Base-by-base conservation (phyloP, 2,113 vertebrate genomes). In the Salvelinus namaycush region DNA sequence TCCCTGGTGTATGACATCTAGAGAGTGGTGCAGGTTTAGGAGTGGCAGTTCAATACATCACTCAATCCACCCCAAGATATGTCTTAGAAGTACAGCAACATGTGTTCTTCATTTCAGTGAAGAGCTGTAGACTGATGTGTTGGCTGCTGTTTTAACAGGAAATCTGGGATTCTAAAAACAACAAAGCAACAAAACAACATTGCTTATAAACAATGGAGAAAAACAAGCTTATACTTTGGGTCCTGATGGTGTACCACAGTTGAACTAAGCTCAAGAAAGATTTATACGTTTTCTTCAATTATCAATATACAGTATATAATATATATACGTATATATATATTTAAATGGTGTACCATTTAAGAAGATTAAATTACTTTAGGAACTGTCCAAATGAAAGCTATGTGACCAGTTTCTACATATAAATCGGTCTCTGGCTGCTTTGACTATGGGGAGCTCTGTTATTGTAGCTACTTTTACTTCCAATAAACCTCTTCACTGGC, bases 11-110 rank as follows among this genome's bases (percentile, higher is more conserved):
- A 78, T 54, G 62, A 83, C 86, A 90, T 84, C 75, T 78, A 85
- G 84, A 83, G 68, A 85, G 81, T 87, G 76, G 62, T 49, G 77
- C 77, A 89, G 79, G 81, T 86, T 86, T 79, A 79, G 84, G 78
- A 76, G 76, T 59, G 80, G 78, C 68, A 75, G 74, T 81, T 49
- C 67, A 68, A 86, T 82, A 67, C 76, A 83, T 83, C 77, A 74
- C 72, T 78, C 77, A 78, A 76, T 82, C 82, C 83, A 70, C 49
- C 14, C 74, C 77, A 64, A 81, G 78, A 76, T 66, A 3, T 70
- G 24, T 78, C 51, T 65, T 4, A 67, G 18, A 26, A 76, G 60
- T 69, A 81, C 72, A 78, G 84, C 64, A 76, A 76, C 83, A 74
- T 71, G 51, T 66, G 72, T 70, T 79, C 39, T 44, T 44, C 9